Evolutionary conservation across 2,113 vertebrate genomes (phyloP), one percentile per base, ranked within the genome.

Genomic region (Paracanthobrama guichenoti): DNA sequence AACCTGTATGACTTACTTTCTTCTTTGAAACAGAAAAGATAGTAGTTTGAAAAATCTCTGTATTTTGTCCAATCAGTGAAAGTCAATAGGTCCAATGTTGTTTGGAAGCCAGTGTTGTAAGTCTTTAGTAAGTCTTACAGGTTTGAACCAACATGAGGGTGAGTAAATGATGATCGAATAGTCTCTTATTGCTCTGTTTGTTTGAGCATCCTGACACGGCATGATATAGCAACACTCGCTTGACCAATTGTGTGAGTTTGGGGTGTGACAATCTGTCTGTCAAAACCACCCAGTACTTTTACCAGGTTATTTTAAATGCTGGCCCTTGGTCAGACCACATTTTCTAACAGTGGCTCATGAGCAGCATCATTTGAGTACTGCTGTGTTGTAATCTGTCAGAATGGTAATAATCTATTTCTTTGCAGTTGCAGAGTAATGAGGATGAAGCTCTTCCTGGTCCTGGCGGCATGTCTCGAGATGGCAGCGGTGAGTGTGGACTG

Each of bases 371-470:
- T 72, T 13, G 3, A 24, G 71, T 48, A 48, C 26, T 14, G 57
- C 24, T 83, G 16, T 46, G 60, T 5, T 74, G 12, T 48, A 69
- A 42, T 50, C 44, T 64, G 22, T 77, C 6, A n/a, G n/a, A 60
- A 18, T 60, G 44, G 35, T 83, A 74, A 88, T 3, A 2, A 53
- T 44, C 0, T 11, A 85, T 1, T 75, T 79, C 18, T 82, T 1
- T 79, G 88, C 84, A 99, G 97, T 96, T 99, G 87, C 97, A 96
- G 91, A 97, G 96, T 89, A 97, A 96, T 24, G 97, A 99, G 78
- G 97, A 96, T 73, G 97, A 99, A 85, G 87, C 90, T 28, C 91
- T 94, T 11, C 94, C 95, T 0, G 11, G 92, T 84, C 88, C 92
- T 81, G 59, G 26, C 26, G 85, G 93, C 44, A 87, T 79, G 14